phyloP scores from a whole-genome alignment of 2,797 vertebrate genomes.

The Ammospiza maritima region DNA sequence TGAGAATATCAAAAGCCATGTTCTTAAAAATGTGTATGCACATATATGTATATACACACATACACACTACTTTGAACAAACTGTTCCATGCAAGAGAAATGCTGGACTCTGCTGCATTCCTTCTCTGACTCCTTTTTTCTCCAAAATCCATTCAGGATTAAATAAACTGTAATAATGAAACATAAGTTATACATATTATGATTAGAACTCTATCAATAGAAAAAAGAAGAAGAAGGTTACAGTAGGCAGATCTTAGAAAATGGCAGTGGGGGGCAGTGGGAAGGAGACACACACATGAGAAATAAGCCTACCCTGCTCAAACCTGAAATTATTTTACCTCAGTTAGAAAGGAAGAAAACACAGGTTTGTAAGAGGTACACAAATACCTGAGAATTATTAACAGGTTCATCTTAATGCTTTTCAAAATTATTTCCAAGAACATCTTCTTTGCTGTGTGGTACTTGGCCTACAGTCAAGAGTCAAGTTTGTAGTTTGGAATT shows the following conservation, averaged over 20 bases:
- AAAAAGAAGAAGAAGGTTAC: background rate
- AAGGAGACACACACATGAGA: background rate
- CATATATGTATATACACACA: rapidly evolving
- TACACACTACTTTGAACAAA: background rate
- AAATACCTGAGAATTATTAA: background rate
- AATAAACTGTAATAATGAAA: background rate
- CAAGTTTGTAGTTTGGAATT: background rate
- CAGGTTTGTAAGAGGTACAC: background rate
- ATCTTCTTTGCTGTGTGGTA: background rate
- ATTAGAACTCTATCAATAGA: background rate
- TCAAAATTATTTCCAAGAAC: background rate
- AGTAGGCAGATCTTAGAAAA: background rate
- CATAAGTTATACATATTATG: background rate
- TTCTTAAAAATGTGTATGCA: background rate
- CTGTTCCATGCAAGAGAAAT: background rate
- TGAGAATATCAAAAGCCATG: background rate
- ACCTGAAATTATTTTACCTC: background rate
- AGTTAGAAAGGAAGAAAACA: background rate
- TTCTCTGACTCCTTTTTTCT: background rate
- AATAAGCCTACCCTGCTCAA: background rate
- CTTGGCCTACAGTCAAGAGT: background rate
- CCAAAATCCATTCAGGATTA: background rate
- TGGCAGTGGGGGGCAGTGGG: rapidly evolving
- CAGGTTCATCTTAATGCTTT: background rate
- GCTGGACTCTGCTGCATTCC: background rate